Conservation (phyloP, 2,113 vertebrate species). For the Dolichotis patagonum region DNA sequence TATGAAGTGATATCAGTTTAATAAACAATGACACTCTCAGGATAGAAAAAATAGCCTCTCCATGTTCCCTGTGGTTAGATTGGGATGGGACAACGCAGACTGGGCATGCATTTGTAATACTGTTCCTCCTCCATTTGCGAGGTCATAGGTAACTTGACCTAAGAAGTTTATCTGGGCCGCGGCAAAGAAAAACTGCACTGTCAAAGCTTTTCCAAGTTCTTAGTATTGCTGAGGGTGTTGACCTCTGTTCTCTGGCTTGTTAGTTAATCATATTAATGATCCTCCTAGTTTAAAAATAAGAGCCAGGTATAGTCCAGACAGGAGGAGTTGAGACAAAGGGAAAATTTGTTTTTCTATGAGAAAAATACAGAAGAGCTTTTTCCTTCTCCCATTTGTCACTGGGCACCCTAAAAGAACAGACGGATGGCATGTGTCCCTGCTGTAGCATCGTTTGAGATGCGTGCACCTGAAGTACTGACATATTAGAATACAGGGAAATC, state of each 20-base stretch:
- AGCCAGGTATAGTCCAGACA: conserved; percentile 4
- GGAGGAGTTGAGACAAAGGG: not conserved
- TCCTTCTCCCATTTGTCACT: not conserved
- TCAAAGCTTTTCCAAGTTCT: conserved; percentile 38
- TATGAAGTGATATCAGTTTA: not conserved
- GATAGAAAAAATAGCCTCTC: not conserved
- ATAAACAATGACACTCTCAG: not conserved
- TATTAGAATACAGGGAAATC: not conserved
- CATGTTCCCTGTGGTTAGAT: not conserved
- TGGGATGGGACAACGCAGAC: not conserved
- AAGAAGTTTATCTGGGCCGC: conserved; percentile 41
- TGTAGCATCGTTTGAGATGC: not conserved
- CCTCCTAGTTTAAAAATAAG: conserved; percentile 57
- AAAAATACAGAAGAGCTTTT: not conserved
- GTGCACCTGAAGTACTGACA: not conserved
- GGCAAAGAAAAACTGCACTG: conserved; percentile 36
- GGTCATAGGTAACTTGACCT: not conserved
- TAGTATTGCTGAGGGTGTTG: not conserved
- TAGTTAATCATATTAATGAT: conserved; percentile 48
- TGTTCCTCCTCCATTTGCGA: not conserved
- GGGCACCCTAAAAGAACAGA: not conserved
- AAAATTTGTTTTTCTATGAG: not conserved
- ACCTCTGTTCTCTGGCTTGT: not conserved
- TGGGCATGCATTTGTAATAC: not conserved
- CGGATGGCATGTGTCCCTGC: not conserved